Percentiles rank a stretch among this genome's conserved stretches.
phyloP scores from a whole-genome alignment of 2,888 invertebrate species.

The Spodoptera picta region DNA sequence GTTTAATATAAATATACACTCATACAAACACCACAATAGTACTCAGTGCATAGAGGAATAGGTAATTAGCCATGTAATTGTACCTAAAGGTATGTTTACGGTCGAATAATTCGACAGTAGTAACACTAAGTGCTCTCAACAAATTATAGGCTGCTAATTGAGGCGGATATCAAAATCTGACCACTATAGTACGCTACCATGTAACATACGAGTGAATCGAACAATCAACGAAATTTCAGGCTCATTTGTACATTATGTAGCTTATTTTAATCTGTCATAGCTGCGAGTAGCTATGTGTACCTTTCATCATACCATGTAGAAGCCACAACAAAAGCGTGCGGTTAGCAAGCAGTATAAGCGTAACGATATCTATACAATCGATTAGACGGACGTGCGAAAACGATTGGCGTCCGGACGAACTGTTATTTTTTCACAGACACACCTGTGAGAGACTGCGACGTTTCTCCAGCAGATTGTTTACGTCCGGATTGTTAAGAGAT shows the following conservation, averaged over 20 bases:
- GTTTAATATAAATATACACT: too few species aligned
- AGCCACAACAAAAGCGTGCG: slow-evolving; percentile 28
- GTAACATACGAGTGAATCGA: too few species aligned
- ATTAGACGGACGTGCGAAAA: slow-evolving; percentile 69
- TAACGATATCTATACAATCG: slow-evolving; percentile 63
- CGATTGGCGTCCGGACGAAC: slow-evolving; percentile 67
- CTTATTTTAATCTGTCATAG: too few species aligned
- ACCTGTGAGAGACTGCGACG: slow-evolving; percentile 46
- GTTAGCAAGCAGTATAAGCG: slow-evolving; percentile 61
- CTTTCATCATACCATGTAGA: slow-evolving; percentile 30
- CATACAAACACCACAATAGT: too few species aligned
- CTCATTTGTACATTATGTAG: too few species aligned
- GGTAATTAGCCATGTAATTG: too few species aligned
- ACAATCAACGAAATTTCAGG: too few species aligned
- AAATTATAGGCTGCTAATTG: not conserved
- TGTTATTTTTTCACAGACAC: slow-evolving; percentile 65
- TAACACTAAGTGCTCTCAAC: not conserved
- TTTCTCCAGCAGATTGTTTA: slow-evolving; percentile 32
- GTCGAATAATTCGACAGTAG: not conserved
- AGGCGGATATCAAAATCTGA: too few species aligned
- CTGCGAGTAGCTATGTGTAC: slow-evolving; percentile 2
- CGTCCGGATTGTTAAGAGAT: too few species aligned
- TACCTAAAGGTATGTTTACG: not conserved
- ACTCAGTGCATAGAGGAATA: too few species aligned
- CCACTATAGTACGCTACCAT: too few species aligned